These are phyloP conservation scores for Lota lota DNA, from an alignment of 2,113 vertebrate genomes.

Conservation along the genomic window DNA sequence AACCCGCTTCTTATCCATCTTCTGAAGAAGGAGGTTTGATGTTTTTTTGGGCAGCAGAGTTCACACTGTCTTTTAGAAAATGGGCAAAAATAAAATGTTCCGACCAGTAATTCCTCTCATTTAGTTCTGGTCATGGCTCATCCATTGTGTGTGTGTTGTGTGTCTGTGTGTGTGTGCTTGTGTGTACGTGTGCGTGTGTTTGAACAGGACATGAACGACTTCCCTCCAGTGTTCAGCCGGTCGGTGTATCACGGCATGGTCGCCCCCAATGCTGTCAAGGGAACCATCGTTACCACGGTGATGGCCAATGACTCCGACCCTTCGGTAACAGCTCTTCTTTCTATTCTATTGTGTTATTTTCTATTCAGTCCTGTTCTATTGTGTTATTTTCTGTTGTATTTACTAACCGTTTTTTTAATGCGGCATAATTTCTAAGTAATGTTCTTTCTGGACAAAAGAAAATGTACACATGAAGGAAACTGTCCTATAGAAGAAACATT, in stretches of 20 bases:
- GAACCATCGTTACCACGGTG: slow-evolving; percentile 85
- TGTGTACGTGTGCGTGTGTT: slow-evolving; percentile 44
- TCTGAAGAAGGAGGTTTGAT: not conserved
- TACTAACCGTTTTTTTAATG: not conserved
- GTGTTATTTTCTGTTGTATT: not conserved
- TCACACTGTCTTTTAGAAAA: too few species aligned
- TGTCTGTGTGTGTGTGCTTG: not conserved
- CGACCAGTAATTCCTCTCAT: too few species aligned
- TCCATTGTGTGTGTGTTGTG: too few species aligned
- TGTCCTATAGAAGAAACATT: too few species aligned
- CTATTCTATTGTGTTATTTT: slow-evolving; percentile 23
- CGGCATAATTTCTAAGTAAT: too few species aligned
- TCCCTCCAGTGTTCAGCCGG: slow-evolving; percentile 86
- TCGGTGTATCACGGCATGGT: slow-evolving; percentile 89
- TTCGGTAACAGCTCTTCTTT: slow-evolving; percentile 76
- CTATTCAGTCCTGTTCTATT: slow-evolving; percentile 18
- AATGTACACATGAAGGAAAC: too few species aligned
- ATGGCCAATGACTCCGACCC: slow-evolving; percentile 88
- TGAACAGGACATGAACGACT: slow-evolving; percentile 97
- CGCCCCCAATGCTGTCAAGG: slow-evolving; percentile 92
- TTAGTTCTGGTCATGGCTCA: too few species aligned
- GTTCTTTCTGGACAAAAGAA: too few species aligned
- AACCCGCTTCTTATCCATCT: not conserved
- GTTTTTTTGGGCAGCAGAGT: too few species aligned
- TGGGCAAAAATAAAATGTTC: too few species aligned